Evolutionary conservation across 2,113 vertebrate species (phyloP), one percentile per base, ranked within the genome.

Genomic region (Hepsetus odoe): DNA sequence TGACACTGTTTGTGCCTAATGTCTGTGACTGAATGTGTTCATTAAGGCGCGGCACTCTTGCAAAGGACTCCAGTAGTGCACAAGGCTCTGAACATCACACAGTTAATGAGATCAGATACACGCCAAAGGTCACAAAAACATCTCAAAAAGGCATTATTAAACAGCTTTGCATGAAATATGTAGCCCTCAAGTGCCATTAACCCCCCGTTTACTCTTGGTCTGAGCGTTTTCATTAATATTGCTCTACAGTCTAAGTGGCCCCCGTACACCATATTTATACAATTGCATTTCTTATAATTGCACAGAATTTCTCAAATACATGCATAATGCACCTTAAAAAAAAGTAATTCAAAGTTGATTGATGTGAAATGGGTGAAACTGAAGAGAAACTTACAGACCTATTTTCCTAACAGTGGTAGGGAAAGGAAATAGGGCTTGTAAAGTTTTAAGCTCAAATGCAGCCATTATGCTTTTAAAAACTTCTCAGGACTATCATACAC

Each of bases 21-120:
- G 74, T 40, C 40, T 74, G 73, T 82, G 76, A 86, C 77, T 80
- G 80, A 86, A 71, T 55, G 40, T 46, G 53, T 80, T 84, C 76
- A 80, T 83, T 85, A 84, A 74, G 76, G n/a, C 49, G 38, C 33
- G 67, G 20, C 16, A 71, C 40, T 66, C 61, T 55, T 66, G 30
- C 44, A 44, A 35, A 1, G 20, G 42, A 69, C 46, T 40, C 56
- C 61, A 79, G 26, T 14, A 16, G 42, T 14, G 42, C 42, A 44
- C 13, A 16, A 44, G 24, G 14, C 18, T 64, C 59, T 20, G 59
- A 33, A 64, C 16, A 13, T 35, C 44, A 46, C 40, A 49, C 58
- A 18, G 58, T 79, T 73, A 79, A 79, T 64, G 67, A 55, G 61
- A 62, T 78, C 76, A 62, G 76, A 71, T 38, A 67, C 70, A 38